Evolutionary conservation across 2,888 invertebrate species (phyloP), one percentile per base, ranked within the genome.

Genomic region (Drosophila lacicola): DNA sequence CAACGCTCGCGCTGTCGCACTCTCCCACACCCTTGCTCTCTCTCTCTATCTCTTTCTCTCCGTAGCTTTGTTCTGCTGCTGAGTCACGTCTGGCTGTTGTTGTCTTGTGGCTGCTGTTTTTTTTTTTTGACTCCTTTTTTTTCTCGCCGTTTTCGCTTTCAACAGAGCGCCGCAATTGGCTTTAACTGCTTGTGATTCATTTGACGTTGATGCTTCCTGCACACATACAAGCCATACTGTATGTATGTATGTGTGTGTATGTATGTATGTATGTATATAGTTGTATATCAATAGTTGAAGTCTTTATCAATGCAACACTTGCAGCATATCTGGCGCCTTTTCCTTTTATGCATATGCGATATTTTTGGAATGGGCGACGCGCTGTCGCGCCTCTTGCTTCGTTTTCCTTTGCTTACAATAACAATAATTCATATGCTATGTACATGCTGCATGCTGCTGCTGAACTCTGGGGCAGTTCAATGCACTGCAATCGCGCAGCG

Each of bases 351-450:
- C 60, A 70, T 72, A 54, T 61, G 62, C 50, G 57, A 56, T 73
- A 73, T 68, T 64, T 73, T 73, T 73, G 74, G 74, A 73, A 46
- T 73, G 68, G 56, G 68, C 68, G 56, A 53, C 68, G 44, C 58
- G 42, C 41, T 65, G 68, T 70, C 67, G 76, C 49, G 13, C 21
- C 46, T 63, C 74, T 47, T 62, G 44, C 45, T 61, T 58, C 54
- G 61, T 71, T 64, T 57, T n/a, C 49, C 39, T 64, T 53, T 41
- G 46, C 69, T 51, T 53, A 66, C 78, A 82, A 79, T 72, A 73
- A 77, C 63, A 82, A 82, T 75, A 84, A 85, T 78, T 85, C 85
- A 82, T 82, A 82, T 78, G 81, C 74, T 71, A 5, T 21, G 21
- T 21, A 36, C 45, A 47, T 51, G 39, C 60, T 47, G 50, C n/a